Base-by-base conservation (phyloP, 2,113 vertebrate genomes). In the Pseudonaja textilis region DNA sequence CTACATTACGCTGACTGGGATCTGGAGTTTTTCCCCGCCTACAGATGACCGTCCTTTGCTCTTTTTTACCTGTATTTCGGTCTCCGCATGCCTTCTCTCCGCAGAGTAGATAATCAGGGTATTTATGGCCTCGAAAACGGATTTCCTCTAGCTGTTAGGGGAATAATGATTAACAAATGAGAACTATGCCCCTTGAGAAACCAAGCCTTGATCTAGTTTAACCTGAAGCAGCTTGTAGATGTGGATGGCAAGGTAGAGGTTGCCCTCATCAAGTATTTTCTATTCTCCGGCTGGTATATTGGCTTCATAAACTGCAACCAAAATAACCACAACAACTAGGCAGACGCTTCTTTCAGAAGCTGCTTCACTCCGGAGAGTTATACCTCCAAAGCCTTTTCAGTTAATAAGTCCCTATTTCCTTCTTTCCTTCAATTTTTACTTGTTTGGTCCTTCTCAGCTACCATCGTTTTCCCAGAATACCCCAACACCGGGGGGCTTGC, bases 1-100 rank as follows among this genome's bases (percentile, higher is more conserved):
- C 42, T 3, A 1, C 94, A 89, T 69, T 95, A 95, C 93, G 93
- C 88, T 94, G 42, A 50, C 89, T 91, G 92, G 90, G 47, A 54
- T 74, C 92, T 29, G 14, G 93, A 93, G 95, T 20, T 92, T 93
- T 0, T 52, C 95, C 92, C 90, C 0, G 9, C 23, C 91, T 93
- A 90, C 1, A 10, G n/a, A 57, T 16, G 42, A 29, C 29, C 1
- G 18, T 50, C 10, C 2, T 50, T 87, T n/a, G 47, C 14, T 87
- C 26, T 26, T 50, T 47, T 25, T 26, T 50, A 87, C 86, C 86
- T 87, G 25, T 29, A n/a, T 87, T 52, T 87, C 26, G 3, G 45
- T 87, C 7, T 39, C 16, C 18, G 0, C 3, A 4, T 81, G 18
- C 18, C 34, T 81, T 42, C 3, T 23, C 74, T 42, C 20, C 1